Percentiles rank a stretch among this genome's conserved stretches.
These are phyloP conservation scores for Cantharis flavilabris DNA, from an alignment of 2,888 invertebrate species.

Conservation along the genomic window DNA sequence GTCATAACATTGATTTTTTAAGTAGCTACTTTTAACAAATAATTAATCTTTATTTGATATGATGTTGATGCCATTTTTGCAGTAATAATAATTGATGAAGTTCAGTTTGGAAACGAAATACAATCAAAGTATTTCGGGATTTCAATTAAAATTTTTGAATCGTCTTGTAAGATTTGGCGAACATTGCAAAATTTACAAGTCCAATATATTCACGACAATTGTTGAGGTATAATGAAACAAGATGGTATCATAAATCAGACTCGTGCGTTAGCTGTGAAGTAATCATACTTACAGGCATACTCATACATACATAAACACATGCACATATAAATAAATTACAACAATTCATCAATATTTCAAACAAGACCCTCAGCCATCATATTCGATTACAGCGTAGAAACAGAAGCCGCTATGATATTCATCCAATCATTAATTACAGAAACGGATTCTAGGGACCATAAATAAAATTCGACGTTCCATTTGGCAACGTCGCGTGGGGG, in stretches of 20 bases:
- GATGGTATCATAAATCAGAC: constrained; percentile 36
- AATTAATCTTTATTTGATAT: background rate
- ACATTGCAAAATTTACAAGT: constrained; percentile 31
- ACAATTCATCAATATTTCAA: constrained; percentile 40
- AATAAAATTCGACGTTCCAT: constrained; percentile 59
- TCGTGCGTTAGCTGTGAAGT: constrained; percentile 36
- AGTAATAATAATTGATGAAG: background rate
- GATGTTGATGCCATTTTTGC: background rate
- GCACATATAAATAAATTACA: constrained; percentile 36
- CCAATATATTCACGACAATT: constrained; percentile 36
- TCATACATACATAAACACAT: constrained; percentile 37
- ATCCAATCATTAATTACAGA: constrained; percentile 57
- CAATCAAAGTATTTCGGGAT: background rate
- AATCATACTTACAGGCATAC: constrained; percentile 36
- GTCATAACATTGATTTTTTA: background rate
- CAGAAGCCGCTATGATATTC: constrained; percentile 53
- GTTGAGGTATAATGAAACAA: constrained; percentile 38
- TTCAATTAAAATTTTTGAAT: background rate
- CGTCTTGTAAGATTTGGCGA: background rate
- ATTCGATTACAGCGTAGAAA: constrained; percentile 43
- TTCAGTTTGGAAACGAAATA: background rate
- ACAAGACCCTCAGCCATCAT: constrained; percentile 39
- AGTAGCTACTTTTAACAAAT: background rate
- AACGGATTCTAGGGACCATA: constrained; percentile 56
- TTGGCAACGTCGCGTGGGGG: constrained; percentile 60